A percentile compares a stretch with the other conserved stretches of the same genome.
phyloP scores from a whole-genome alignment of 2,888 invertebrate species.

The Diadegma fenestrale region DNA sequence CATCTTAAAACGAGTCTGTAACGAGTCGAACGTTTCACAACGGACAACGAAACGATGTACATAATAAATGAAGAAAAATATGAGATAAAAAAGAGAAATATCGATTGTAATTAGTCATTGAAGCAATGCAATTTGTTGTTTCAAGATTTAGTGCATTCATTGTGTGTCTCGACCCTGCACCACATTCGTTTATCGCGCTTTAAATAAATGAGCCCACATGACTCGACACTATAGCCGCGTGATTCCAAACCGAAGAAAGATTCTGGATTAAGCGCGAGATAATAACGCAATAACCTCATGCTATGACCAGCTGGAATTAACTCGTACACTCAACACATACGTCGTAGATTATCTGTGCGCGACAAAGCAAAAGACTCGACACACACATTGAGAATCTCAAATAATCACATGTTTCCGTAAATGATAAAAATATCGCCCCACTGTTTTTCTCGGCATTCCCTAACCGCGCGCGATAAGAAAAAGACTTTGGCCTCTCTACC shows the following conservation, averaged over 20 bases:
- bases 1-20: no score
- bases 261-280: conserved; percentile 28
- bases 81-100: not conserved
- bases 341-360: conserved; percentile 34
- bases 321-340: not conserved
- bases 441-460: conserved; percentile 9
- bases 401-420: conserved; percentile 13
- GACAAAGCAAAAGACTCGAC: conserved; percentile 29
- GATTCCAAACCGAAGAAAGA: conserved; percentile 56
- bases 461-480: conserved; percentile 1
- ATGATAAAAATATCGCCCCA: conserved; percentile 42
- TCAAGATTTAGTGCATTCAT: conserved; percentile 23
- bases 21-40: no score
- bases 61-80: no score
- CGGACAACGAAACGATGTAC: no score
- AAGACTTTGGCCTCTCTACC: not conserved
- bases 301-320: conserved; percentile 24
- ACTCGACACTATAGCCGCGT: conserved; percentile 38
- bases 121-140: conserved; percentile 16
- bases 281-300: conserved; percentile 49
- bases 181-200: conserved; percentile 41
- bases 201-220: conserved; percentile 25
- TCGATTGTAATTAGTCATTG: not conserved
- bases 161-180: conserved; percentile 38
- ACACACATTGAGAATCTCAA: conserved; percentile 20